These are phyloP conservation scores for Lasioglossum albipes DNA, from an alignment of 1,140 invertebrate species.

Conservation along the genomic window DNA sequence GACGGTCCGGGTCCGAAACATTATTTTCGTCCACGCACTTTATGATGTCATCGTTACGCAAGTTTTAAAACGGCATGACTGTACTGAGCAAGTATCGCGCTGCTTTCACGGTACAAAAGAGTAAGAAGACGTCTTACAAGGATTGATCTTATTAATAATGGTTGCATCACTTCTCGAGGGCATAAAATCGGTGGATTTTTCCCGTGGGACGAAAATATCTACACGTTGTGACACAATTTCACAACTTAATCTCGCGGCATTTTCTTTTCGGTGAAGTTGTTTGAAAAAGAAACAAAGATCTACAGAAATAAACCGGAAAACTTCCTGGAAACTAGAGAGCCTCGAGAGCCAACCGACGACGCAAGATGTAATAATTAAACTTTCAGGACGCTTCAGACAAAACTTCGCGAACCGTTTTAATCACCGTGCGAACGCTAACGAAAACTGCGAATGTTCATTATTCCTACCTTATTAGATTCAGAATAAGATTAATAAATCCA, in stretches of 20 bases:
- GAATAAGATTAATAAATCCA: no score
- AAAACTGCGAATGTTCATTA: constrained; percentile 1
- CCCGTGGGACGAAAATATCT: constrained; percentile 1
- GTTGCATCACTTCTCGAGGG: not conserved
- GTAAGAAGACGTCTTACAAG: not conserved
- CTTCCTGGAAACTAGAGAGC: not conserved
- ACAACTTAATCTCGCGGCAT: constrained; percentile 3
- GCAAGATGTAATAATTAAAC: constrained; percentile 11
- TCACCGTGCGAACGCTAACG: not conserved
- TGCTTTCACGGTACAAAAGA: not conserved
- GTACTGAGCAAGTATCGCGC: not conserved
- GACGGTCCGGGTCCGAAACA: not conserved
- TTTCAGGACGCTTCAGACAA: no score
- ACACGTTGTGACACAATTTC: not conserved
- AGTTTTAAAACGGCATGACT: not conserved
- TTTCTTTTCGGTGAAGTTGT: constrained; percentile 7
- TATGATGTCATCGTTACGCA: constrained; percentile 8
- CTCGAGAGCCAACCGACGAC: not conserved
- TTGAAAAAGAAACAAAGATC: constrained; percentile 13
- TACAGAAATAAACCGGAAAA: constrained; percentile 23
- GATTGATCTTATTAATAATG: not conserved
- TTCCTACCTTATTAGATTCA: not conserved
- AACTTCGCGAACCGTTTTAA: constrained; percentile 2
- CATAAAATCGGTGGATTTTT: not conserved
- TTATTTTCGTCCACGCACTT: constrained; percentile 2